Conservation (phyloP, 2,797 vertebrate species). For the Champsocephalus esox region DNA sequence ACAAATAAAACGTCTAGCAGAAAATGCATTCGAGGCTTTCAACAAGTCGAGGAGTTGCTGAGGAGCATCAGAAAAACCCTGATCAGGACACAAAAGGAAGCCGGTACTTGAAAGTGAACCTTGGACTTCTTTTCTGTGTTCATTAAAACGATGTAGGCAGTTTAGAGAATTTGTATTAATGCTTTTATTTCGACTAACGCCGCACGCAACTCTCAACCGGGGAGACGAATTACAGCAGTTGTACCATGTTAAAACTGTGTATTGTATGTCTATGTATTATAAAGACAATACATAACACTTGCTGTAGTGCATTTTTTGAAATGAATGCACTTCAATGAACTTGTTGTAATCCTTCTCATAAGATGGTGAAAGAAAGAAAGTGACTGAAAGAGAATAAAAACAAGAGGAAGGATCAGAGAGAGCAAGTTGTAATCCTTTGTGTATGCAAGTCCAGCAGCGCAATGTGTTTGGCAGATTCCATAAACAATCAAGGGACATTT, state of each 20-base stretch:
- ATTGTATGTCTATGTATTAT: not conserved
- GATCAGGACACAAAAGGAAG: constrained; percentile 1
- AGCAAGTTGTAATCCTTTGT: constrained; percentile 58
- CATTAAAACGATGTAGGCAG: constrained; percentile 17
- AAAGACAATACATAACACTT: not conserved
- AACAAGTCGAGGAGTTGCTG: constrained; percentile 13
- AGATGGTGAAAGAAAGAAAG: constrained; percentile 1
- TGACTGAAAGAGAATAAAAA: constrained; percentile 3
- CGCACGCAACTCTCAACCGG: not conserved
- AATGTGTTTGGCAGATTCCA: constrained; percentile 30
- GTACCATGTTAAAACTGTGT: not conserved
- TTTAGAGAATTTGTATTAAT: not conserved
- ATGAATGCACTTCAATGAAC: constrained; percentile 52
- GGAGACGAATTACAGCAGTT: not conserved
- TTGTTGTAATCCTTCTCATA: constrained; percentile 52
- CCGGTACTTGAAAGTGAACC: not conserved
- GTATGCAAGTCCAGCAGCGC: constrained; percentile 34
- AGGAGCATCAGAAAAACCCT: constrained; percentile 13
- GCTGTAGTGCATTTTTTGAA: constrained; percentile 5
- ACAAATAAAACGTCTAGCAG: constrained; percentile 38
- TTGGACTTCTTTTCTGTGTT: not conserved
- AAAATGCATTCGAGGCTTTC: constrained; percentile 37
- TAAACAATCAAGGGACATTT: constrained; percentile 37
- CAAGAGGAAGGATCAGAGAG: constrained; percentile 21
- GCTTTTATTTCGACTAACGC: constrained; percentile 14